Conservation (phyloP, 2,113 vertebrate species). For the Dasyornis broadbenti region DNA sequence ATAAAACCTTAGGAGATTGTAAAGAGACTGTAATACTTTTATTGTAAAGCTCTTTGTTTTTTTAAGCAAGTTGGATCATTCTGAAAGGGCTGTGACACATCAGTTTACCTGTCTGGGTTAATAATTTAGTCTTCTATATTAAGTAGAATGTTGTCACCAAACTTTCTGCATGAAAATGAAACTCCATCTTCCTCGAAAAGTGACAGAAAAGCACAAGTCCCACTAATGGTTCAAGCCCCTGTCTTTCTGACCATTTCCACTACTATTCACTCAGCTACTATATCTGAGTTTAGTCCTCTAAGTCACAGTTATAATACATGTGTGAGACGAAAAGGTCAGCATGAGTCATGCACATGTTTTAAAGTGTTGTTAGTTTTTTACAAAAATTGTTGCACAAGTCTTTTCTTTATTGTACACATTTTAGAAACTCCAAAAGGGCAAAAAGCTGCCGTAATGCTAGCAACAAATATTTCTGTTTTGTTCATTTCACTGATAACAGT, state of each 20-base stretch:
- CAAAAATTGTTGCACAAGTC: neutral
- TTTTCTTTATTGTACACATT: neutral
- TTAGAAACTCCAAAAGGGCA: neutral
- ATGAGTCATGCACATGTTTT: neutral
- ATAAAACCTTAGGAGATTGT: neutral
- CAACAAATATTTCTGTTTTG: neutral
- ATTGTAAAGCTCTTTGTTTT: neutral
- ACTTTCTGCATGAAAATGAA: neutral
- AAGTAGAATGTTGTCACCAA: neutral
- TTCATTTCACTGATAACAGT: neutral
- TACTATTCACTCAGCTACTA: neutral
- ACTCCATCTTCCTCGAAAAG: neutral
- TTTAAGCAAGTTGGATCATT: neutral
- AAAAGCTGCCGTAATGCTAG: neutral
- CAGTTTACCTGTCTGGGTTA: neutral
- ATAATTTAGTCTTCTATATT: neutral
- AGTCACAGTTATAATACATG: rapidly evolving
- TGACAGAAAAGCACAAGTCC: neutral
- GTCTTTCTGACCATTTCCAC: neutral
- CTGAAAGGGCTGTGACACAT: neutral
- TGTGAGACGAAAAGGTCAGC: neutral
- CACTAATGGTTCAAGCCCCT: neutral
- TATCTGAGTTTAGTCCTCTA: neutral
- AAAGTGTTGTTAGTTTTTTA: neutral
- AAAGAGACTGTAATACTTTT: neutral